These are phyloP conservation scores for Mungos mungo DNA, from an alignment of 2,113 vertebrate genomes.

Conservation along the genomic window DNA sequence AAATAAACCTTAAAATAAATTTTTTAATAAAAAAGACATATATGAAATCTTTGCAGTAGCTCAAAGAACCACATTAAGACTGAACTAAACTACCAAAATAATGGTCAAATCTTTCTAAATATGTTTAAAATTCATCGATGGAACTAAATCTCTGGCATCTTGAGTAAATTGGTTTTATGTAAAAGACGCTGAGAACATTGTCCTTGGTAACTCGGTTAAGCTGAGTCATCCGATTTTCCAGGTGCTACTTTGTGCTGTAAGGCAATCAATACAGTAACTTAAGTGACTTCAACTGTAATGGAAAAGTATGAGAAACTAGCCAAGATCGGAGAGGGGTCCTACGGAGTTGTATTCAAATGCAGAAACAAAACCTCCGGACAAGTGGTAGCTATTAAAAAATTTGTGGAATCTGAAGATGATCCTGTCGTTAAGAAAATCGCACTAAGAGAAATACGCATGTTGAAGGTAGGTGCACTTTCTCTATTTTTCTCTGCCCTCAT, in stretches of 20 bases:
- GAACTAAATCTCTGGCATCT: neutral
- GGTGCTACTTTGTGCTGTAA: slow-evolving; percentile 38
- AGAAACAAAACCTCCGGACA: slow-evolving; percentile 90
- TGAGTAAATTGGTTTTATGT: neutral
- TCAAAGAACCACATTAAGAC: neutral
- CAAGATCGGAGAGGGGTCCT: slow-evolving; percentile 93
- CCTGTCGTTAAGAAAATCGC: slow-evolving; percentile 93
- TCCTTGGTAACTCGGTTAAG: neutral
- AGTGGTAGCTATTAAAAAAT: slow-evolving; percentile 92
- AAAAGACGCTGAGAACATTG: neutral
- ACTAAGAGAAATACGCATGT: slow-evolving; percentile 89
- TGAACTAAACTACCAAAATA: neutral
- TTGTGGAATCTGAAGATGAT: slow-evolving; percentile 92
- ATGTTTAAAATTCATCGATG: neutral
- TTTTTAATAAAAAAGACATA: neutral
- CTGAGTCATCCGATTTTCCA: slow-evolving; percentile 60
- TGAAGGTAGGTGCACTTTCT: slow-evolving; percentile 86
- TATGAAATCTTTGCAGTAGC: neutral
- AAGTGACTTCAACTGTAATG: slow-evolving; percentile 78
- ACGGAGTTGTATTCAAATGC: slow-evolving; percentile 93
- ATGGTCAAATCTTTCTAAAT: neutral
- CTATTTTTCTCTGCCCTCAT: neutral
- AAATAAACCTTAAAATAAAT: no score
- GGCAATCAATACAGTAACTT: neutral
- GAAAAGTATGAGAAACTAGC: slow-evolving; percentile 92